Percentiles rank a stretch among this genome's conserved stretches.
These are phyloP conservation scores for Chrysina gloriosa DNA, from an alignment of 2,888 invertebrate genomes.

Conservation along the genomic window DNA sequence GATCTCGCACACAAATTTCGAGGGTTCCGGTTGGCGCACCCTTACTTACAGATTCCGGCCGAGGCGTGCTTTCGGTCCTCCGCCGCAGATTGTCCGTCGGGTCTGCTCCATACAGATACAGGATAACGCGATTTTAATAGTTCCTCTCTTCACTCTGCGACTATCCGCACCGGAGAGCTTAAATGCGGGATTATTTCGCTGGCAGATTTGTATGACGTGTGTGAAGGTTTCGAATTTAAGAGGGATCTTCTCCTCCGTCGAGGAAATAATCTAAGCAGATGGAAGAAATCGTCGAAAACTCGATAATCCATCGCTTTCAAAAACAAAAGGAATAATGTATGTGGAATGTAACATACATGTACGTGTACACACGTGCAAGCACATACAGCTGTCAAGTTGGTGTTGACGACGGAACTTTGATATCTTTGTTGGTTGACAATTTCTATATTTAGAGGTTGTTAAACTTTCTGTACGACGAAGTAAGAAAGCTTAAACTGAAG, in stretches of 20 bases:
- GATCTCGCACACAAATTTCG: background rate
- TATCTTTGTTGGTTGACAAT: too few relatives aligned
- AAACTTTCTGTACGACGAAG: background rate
- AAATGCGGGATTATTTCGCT: slow-evolving; percentile 24
- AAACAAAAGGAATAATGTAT: too few relatives aligned
- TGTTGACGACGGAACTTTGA: too few relatives aligned
- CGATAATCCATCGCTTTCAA: too few relatives aligned
- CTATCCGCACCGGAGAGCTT: slow-evolving; percentile 7
- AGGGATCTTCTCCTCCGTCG: background rate
- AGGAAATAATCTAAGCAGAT: background rate
- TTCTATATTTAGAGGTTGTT: background rate
- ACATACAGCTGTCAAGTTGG: too few relatives aligned
- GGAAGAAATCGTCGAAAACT: too few relatives aligned
- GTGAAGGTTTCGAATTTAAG: slow-evolving; percentile 2
- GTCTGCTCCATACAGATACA: slow-evolving; percentile 60
- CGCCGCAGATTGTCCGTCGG: slow-evolving; percentile 60
- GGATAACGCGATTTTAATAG: slow-evolving; percentile 62
- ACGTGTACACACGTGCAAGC: too few relatives aligned
- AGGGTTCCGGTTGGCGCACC: slow-evolving; percentile 5
- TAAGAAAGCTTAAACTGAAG: background rate
- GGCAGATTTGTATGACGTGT: slow-evolving; percentile 10
- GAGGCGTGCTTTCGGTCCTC: slow-evolving; percentile 60
- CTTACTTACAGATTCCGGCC: background rate
- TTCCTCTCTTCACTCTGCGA: slow-evolving; percentile 32
- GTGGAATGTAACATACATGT: too few relatives aligned